Percentiles rank a stretch among this genome's conserved stretches.
Evolutionary conservation across 2,797 vertebrate species (phyloP).

Genomic region (Microtus obscurus): DNA sequence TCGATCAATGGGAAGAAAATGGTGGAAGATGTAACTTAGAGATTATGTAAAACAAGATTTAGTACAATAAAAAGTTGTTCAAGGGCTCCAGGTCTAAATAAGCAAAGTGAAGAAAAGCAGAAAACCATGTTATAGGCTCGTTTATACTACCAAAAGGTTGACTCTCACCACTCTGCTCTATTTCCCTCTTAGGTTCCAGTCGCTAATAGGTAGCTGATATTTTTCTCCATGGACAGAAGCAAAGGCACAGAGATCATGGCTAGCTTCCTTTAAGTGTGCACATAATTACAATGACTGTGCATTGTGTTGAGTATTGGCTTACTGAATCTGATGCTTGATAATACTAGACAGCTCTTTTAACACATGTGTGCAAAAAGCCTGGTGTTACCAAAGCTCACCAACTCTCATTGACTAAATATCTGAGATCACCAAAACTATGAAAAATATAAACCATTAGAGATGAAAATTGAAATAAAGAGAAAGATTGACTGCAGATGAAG

Average conservation of each 20-base stretch:
- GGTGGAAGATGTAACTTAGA: neutral
- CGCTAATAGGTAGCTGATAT: neutral
- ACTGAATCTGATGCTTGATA: neutral
- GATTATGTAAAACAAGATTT: neutral
- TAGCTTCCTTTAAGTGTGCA: neutral
- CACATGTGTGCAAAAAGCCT: neutral
- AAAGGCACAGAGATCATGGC: neutral
- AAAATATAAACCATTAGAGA: constrained; percentile 6
- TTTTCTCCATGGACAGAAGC: neutral
- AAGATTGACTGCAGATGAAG: constrained; percentile 19
- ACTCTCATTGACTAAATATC: neutral
- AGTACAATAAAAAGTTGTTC: neutral
- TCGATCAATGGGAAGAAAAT: neutral
- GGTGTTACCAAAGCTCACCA: neutral
- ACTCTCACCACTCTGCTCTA: neutral
- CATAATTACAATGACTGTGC: neutral
- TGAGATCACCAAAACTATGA: neutral
- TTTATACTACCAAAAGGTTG: neutral
- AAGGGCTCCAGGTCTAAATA: neutral
- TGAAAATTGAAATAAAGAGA: constrained; percentile 29
- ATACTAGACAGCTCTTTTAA: neutral
- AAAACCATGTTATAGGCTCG: neutral
- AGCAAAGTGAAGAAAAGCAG: neutral
- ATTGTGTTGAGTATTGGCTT: neutral
- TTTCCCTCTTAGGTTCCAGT: neutral